A percentile compares a stretch with the other conserved stretches of the same genome.
phyloP scores from a whole-genome alignment of 2,888 invertebrate species.

The Heliconius erato region DNA sequence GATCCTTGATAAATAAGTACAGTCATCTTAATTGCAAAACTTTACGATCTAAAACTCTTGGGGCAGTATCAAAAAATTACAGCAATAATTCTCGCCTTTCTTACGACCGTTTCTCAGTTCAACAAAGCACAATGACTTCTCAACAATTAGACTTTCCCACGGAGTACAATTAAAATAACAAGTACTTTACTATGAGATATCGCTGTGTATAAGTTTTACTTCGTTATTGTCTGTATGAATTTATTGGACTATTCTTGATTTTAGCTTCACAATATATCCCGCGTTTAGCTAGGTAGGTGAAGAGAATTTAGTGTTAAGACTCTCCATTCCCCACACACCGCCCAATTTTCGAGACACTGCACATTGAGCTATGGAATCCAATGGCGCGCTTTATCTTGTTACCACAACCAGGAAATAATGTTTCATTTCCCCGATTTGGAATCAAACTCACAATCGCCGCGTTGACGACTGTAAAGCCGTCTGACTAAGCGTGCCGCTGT shows the following conservation, averaged over 20 bases:
- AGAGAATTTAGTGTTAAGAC: too few relatives aligned
- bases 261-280: too few relatives aligned
- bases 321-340: too few relatives aligned
- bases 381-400: neutral
- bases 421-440: neutral
- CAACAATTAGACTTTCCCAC: constrained; percentile 74
- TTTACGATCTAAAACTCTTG: constrained; percentile 35
- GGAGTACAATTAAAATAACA: constrained; percentile 67
- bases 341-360: too few relatives aligned
- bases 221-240: constrained; percentile 50
- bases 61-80: constrained; percentile 53
- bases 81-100: constrained; percentile 60
- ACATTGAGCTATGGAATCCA: neutral
- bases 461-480: too few relatives aligned
- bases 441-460: neutral
- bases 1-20: neutral
- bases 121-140: constrained; percentile 69
- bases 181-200: constrained; percentile 58
- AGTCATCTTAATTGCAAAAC: constrained; percentile 29
- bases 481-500: too few relatives aligned
- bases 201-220: constrained; percentile 49
- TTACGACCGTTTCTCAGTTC: constrained; percentile 62
- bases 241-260: constrained; percentile 49
- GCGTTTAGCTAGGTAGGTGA: too few relatives aligned
- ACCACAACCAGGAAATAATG: neutral